phyloP scores from a whole-genome alignment of 2,888 invertebrate species.

The Macrostomum cliftonense region DNA sequence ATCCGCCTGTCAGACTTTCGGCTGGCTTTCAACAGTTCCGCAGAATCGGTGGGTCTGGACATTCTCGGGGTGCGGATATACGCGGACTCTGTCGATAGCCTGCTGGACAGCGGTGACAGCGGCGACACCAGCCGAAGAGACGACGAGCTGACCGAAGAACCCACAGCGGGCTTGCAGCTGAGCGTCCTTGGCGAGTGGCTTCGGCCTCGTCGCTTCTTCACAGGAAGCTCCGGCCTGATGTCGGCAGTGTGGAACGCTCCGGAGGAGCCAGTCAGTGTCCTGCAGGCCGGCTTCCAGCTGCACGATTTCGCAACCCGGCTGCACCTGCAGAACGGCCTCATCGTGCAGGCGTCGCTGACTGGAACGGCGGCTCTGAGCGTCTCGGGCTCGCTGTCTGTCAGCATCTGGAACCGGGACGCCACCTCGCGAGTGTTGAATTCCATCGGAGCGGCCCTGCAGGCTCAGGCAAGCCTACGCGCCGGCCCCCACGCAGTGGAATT shows the following conservation, averaged over 20 bases:
- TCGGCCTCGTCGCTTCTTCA: conserved; percentile 60
- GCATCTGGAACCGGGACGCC: conserved; percentile 63
- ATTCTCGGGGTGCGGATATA: too few species aligned
- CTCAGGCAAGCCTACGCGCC: too few species aligned
- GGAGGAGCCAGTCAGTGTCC: conserved; percentile 50
- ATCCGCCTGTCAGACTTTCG: too few species aligned
- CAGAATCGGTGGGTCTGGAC: too few species aligned
- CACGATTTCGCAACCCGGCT: conserved; percentile 53
- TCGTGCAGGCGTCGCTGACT: conserved; percentile 49
- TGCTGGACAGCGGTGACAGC: too few species aligned
- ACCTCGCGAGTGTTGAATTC: conserved; percentile 51
- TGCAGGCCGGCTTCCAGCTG: conserved; percentile 49
- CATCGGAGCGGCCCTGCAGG: background rate
- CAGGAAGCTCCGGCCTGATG: conserved; percentile 61
- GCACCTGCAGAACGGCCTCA: conserved; percentile 52
- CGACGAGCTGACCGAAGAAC: conserved; percentile 29
- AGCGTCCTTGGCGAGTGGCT: conserved; percentile 53
- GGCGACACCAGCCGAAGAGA: background rate
- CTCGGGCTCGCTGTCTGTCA: conserved; percentile 58
- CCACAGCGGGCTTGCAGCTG: conserved; percentile 64
- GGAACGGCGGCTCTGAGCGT: conserved; percentile 58
- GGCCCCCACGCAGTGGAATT: too few species aligned
- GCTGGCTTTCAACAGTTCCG: too few species aligned
- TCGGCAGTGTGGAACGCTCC: conserved; percentile 69
- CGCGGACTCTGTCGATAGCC: too few species aligned